Base-by-base conservation (phyloP, 2,888 invertebrate genomes). In the Mycogona germanica region DNA sequence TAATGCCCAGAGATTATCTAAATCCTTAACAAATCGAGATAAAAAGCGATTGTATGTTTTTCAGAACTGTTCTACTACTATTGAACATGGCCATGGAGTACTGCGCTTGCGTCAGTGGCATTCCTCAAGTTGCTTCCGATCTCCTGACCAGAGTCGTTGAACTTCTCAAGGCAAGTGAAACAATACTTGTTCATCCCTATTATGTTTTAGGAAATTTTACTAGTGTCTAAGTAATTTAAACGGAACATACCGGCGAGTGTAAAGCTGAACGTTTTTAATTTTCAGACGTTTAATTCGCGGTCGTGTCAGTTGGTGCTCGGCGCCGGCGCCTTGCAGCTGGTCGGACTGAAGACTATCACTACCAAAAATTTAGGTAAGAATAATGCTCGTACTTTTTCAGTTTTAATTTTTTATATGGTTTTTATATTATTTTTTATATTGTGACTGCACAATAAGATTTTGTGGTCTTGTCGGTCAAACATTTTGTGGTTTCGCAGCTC, bases 291-390 rank as follows among this genome's bases (percentile, higher is more conserved):
- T 63, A 76, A 73, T 62, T 73, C 74, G 2, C 66, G 75, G 53
- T 72, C 74, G 2, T 95, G 91, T 71, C 95, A 96, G 69, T 75
- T 98, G 62, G 88, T 98, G 52, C 75, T 98, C 53, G 97, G 96
- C 41, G 97, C 96, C 38, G 96, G 96, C 41, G 97, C 98, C 5
- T 79, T 97, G 66, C 86, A 89, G 65, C 83, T 91, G 59, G 93
- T 93, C 35, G 96, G 96, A 4, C 73, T 91, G 51, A 89, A 89
- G 72, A 92, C 89, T 26, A 95, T 95, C 60, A 92, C 95, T 3
- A 93, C 89, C 63, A 87, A 87, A 32, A 95, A 96, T 73, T 75
- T 98, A 63, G 93, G 74, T 73, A 59, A 58, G 60, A 42, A n/a
- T n/a, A n/a, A n/a, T n/a, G n/a, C n/a, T n/a, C n/a, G n/a, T n/a